Conservation (phyloP, 2,113 vertebrate species). For the Spizaetus ornatus region DNA sequence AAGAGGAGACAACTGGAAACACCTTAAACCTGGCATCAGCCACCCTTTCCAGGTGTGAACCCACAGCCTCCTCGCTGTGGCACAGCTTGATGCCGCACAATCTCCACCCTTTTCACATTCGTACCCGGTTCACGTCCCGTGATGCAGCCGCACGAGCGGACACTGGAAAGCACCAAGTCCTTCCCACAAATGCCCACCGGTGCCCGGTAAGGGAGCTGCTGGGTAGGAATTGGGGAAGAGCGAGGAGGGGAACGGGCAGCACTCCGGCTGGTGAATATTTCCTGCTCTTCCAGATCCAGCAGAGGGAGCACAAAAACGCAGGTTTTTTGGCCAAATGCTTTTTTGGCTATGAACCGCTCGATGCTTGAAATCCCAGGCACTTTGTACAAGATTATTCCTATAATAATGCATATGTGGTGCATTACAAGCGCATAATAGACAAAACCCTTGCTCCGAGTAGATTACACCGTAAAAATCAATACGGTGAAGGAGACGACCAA, state of each 20-base stretch:
- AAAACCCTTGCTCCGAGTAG: neutral
- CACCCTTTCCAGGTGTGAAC: neutral
- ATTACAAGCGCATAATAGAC: neutral
- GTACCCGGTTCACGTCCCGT: rapidly evolving
- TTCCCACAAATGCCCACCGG: rapidly evolving
- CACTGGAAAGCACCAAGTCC: rapidly evolving
- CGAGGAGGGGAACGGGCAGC: rapidly evolving
- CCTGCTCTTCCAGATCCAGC: neutral
- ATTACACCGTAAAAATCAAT: neutral
- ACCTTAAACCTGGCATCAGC: neutral
- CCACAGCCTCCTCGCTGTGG: rapidly evolving
- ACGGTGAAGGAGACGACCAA: rapidly evolving
- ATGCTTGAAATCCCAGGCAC: neutral
- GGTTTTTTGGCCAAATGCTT: neutral
- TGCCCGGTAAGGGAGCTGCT: rapidly evolving
- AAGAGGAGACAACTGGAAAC: neutral
- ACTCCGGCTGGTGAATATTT: rapidly evolving
- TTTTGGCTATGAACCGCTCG: neutral
- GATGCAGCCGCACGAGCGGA: rapidly evolving
- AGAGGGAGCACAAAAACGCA: constrained; percentile 1
- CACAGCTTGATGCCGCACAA: rapidly evolving
- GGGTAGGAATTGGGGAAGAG: rapidly evolving
- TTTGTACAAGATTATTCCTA: neutral
- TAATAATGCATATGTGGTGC: neutral
- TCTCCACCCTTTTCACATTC: neutral